Evolutionary conservation across 2,797 vertebrate genomes (phyloP).

Genomic region (Cottoperca gobio): DNA sequence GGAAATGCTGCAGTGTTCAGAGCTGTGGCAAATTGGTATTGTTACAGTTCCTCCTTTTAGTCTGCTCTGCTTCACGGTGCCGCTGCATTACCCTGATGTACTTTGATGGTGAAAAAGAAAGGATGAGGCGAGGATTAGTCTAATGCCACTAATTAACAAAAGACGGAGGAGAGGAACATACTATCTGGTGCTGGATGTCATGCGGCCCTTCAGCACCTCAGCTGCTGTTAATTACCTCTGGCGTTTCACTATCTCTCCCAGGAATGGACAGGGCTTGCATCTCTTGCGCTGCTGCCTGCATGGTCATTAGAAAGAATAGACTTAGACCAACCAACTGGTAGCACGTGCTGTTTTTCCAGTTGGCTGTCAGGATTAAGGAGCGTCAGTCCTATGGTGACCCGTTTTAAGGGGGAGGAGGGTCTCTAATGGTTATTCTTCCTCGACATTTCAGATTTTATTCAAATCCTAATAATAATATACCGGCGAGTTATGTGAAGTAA

Average conservation of each 20-base stretch:
- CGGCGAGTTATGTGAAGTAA: neutral
- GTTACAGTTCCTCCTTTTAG: conserved; percentile 68
- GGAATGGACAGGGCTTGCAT: conserved; percentile 58
- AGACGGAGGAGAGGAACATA: conserved; percentile 70
- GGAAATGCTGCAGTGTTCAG: conserved; percentile 69
- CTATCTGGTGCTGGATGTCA: conserved; percentile 70
- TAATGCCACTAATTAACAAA: conserved; percentile 81
- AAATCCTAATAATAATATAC: neutral
- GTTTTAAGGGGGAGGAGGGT: neutral
- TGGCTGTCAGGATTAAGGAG: conserved; percentile 30
- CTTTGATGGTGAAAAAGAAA: conserved; percentile 71
- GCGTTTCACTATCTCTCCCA: conserved; percentile 62
- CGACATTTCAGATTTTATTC: neutral
- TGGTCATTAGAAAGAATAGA: conserved; percentile 66
- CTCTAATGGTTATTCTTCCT: neutral
- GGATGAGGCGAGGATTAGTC: conserved; percentile 75
- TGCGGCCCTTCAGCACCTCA: conserved; percentile 70
- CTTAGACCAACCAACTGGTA: conserved; percentile 43
- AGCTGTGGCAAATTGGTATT: conserved; percentile 72
- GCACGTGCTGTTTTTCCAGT: conserved; percentile 34
- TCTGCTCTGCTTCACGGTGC: conserved; percentile 60
- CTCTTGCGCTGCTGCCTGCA: conserved; percentile 61
- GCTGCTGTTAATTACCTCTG: conserved; percentile 79
- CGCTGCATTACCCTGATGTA: conserved; percentile 63
- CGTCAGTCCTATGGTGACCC: conserved; percentile 16